Base-by-base conservation (phyloP, 2,888 invertebrate species). In the Tuberolachnus salignus region DNA sequence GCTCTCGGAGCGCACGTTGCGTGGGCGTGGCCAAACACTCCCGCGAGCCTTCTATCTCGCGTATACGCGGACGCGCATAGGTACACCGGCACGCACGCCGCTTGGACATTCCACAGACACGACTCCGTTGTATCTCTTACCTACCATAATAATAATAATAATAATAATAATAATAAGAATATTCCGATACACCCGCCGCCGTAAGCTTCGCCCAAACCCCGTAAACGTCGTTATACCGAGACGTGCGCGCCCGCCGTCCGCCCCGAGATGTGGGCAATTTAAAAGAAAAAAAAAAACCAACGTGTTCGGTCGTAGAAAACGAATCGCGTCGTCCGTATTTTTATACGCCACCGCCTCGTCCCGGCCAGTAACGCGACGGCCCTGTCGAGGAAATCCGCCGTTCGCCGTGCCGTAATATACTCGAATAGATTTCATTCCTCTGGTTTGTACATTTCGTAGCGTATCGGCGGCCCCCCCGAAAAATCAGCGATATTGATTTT, bases 1-100 rank as follows among this genome's bases (percentile, higher is more conserved):
- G 75, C 75, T 75, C 75, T 75, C 46, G 46, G 66, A 75, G 75
- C 75, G 75, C 75, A 67, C 75, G 75, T 75, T 59, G 75, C 75
- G 75, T 57, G 75, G 75, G 75, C 75, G 75, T 75, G 75, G 67
- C 75, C 67, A 67, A 75, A 75, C 67, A 75, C 75, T 75, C 75
- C 75, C 75, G 75, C 75, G 55, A 66, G 74, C 74, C 53, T 55
- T 46, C 42, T 26, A 53, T 53, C 51, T 34, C 53, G 26, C 55
- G 49, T 16, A 46, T 1, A 16, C 55, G 4, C 55, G 14, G 34
- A 26, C 51, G 14, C 59, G n/a, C 46, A 21, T 42, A 11, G 61
- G 34, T 16, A 42, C 44, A 53, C 55, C 44, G 55, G 55, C 59
- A 61, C 61, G 49, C 34, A 59, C 4, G 8, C 19, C n/a, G n/a